A percentile compares a stretch with the other conserved stretches of the same genome.
Conservation (phyloP, 2,797 vertebrate genomes). For the Pseudocheirus occidentalis region DNA sequence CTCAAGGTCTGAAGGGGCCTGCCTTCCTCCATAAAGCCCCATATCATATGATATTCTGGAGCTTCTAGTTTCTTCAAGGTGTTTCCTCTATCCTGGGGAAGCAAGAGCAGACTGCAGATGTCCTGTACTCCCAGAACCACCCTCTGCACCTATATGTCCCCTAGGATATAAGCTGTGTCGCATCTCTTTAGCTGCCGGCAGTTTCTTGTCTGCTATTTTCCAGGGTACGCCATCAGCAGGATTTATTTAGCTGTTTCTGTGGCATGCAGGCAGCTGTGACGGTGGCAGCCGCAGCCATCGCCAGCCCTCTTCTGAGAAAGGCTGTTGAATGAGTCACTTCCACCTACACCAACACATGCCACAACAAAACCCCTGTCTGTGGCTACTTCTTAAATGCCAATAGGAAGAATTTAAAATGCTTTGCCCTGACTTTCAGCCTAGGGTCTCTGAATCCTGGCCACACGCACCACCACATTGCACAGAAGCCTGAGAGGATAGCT, state of each 20-base stretch:
- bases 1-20: neutral
- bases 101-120: neutral
- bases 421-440: slow-evolving; percentile 18
- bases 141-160: neutral
- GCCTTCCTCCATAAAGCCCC: neutral
- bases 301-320: slow-evolving; percentile 78
- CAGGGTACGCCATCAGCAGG: slow-evolving; percentile 42
- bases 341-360: slow-evolving; percentile 81
- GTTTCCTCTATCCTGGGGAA: neutral
- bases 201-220: slow-evolving; percentile 66
- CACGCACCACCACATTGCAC: rapidly evolving
- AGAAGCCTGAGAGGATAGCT: neutral
- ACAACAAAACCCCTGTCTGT: slow-evolving; percentile 72
- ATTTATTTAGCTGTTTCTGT: slow-evolving; percentile 78
- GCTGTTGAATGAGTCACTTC: slow-evolving; percentile 81
- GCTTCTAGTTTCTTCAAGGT: neutral
- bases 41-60: neutral
- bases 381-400: slow-evolving; percentile 70
- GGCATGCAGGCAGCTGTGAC: slow-evolving; percentile 49
- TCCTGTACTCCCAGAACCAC: neutral
- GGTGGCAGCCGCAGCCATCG: slow-evolving; percentile 72
- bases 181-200: slow-evolving; percentile 51
- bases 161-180: slow-evolving; percentile 42
- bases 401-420: slow-evolving; percentile 37
- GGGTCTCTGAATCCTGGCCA: neutral